Conservation (phyloP, 2,797 vertebrate genomes). For the Sparidentex hasta region DNA sequence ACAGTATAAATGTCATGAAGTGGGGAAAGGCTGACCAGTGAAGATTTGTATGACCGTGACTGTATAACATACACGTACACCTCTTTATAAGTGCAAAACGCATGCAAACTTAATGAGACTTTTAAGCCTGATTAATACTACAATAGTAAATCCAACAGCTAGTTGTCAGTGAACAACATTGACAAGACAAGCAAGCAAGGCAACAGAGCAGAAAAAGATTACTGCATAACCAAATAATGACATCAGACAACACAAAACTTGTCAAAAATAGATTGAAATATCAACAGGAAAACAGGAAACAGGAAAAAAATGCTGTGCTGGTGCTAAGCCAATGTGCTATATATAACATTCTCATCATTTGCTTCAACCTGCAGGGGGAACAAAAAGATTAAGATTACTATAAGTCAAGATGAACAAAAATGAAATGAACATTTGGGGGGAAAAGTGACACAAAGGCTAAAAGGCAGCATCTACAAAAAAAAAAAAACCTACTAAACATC, state of each 20-base stretch:
- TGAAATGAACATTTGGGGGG: no score
- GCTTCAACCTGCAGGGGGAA: slow-evolving; percentile 1
- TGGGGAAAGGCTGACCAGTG: neutral
- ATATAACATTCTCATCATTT: slow-evolving; percentile 9
- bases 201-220: neutral
- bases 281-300: neutral
- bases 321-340: slow-evolving; percentile 2
- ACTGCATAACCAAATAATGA: neutral
- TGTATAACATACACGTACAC: neutral
- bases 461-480: neutral
- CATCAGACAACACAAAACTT: neutral
- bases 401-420: neutral
- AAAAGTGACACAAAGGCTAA: neutral
- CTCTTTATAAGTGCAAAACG: neutral
- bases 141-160: neutral
- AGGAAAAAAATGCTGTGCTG: neutral
- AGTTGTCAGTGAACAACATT: no score
- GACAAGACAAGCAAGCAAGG: neutral
- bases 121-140: neutral
- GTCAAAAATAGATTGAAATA: neutral
- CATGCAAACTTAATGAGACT: neutral
- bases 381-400: neutral
- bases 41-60: no score
- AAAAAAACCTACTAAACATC: neutral
- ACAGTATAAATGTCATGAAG: no score